Conservation (phyloP, 2,113 vertebrate genomes). For the Budorcas taxicolor region DNA sequence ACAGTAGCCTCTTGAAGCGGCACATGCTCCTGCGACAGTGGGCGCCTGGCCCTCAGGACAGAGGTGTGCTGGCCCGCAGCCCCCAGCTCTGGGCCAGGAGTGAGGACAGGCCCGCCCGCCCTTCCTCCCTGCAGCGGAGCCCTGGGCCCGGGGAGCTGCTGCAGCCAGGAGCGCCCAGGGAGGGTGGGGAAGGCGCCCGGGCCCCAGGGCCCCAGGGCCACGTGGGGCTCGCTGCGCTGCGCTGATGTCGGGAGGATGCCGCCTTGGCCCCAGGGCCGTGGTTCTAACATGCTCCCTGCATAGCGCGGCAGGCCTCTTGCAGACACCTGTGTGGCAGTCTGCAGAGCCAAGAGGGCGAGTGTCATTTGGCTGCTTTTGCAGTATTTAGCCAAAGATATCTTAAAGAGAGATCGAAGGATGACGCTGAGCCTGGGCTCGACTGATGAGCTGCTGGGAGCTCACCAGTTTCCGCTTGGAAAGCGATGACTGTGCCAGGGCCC, state of each 20-base stretch:
- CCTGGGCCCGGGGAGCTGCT: neutral
- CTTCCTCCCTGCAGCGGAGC: neutral
- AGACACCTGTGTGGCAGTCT: neutral
- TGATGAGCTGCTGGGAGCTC: neutral
- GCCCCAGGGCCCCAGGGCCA: neutral
- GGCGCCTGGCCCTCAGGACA: fast-evolving
- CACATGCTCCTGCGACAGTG: fast-evolving
- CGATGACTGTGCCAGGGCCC: too few species aligned
- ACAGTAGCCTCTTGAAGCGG: neutral
- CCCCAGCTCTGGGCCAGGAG: neutral
- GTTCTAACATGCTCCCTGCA: neutral
- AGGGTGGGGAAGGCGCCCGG: fast-evolving
- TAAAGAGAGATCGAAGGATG: neutral
- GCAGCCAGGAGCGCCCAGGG: fast-evolving
- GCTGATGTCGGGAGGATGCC: neutral
- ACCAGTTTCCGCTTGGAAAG: neutral
- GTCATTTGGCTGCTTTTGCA: neutral
- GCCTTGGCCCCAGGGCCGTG: neutral
- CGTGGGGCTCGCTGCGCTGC: fast-evolving
- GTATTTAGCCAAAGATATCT: neutral
- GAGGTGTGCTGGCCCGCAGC: neutral
- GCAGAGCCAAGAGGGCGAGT: neutral
- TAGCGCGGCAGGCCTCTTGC: neutral
- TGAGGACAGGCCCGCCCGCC: fast-evolving
- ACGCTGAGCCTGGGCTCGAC: neutral